These are phyloP conservation scores for Decapterus maruadsi DNA, from an alignment of 2,797 vertebrate species.

Conservation along the genomic window DNA sequence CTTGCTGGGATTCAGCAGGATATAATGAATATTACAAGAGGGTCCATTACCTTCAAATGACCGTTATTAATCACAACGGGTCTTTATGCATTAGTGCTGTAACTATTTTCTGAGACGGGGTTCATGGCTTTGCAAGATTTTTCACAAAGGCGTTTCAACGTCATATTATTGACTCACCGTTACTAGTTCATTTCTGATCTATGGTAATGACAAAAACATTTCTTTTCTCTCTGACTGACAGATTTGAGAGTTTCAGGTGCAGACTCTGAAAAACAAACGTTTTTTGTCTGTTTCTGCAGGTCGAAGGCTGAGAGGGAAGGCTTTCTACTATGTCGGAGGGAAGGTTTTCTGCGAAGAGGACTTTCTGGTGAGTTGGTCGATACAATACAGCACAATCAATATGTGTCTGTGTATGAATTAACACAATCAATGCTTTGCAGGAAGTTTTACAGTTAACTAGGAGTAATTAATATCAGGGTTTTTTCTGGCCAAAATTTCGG, in stretches of 20 bases:
- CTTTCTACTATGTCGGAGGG: constrained; percentile 98
- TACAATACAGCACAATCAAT: constrained; percentile 18
- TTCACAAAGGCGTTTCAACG: constrained; percentile 31
- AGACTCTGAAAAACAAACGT: not conserved
- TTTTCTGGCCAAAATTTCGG: too few relatives aligned
- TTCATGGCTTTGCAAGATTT: constrained; percentile 44
- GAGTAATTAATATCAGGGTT: not conserved
- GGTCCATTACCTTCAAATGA: constrained; percentile 68
- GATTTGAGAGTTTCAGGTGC: not conserved
- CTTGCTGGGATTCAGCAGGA: constrained; percentile 63
- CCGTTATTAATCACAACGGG: constrained; percentile 63
- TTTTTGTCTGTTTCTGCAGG: constrained; percentile 80
- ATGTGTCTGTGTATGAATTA: not conserved
- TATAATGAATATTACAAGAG: constrained; percentile 76
- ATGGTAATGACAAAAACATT: not conserved
- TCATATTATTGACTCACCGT: constrained; percentile 20
- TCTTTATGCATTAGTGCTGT: constrained; percentile 46
- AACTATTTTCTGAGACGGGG: constrained; percentile 58
- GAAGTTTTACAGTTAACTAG: constrained; percentile 1
- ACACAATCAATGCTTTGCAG: not conserved
- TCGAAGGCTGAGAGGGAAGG: constrained; percentile 94
- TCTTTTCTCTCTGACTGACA: not conserved
- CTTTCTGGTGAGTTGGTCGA: constrained; percentile 91
- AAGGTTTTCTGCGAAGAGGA: constrained; percentile 99
- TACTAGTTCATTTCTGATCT: constrained; percentile 19